These are phyloP conservation scores for Tamandua tetradactyla DNA, from an alignment of 2,797 vertebrate genomes.

Conservation along the genomic window DNA sequence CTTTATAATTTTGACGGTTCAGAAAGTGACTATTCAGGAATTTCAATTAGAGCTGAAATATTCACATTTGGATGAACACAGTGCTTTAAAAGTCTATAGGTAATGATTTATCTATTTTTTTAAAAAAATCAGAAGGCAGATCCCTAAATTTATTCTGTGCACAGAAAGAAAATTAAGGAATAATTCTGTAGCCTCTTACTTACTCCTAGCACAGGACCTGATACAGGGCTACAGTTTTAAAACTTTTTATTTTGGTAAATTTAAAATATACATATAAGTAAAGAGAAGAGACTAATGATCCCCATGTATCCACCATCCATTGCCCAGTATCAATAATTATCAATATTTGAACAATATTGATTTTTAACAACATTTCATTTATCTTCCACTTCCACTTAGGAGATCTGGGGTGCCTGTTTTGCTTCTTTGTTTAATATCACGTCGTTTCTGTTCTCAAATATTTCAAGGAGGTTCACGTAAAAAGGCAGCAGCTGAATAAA, in stretches of 20 bases:
- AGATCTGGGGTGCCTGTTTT: not conserved
- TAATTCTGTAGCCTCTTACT: not conserved
- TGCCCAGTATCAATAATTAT: not conserved
- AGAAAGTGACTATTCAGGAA: constrained; percentile 87
- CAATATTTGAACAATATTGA: not conserved
- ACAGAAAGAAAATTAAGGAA: constrained; percentile 64
- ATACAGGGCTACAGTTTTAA: not conserved
- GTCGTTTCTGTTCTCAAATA: not conserved
- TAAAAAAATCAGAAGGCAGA: constrained; percentile 68
- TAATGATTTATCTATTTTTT: constrained; percentile 53
- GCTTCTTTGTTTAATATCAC: not conserved
- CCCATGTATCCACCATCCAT: too few species aligned
- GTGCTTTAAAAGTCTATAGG: not conserved
- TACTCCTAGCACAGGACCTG: not conserved
- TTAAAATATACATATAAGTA: not conserved
- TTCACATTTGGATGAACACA: constrained; percentile 81
- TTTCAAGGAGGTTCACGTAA: not conserved
- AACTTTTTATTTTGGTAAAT: not conserved
- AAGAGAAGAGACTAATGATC: not conserved
- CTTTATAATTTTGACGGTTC: constrained; percentile 86
- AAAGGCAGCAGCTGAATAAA: not conserved
- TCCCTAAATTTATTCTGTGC: constrained; percentile 73
- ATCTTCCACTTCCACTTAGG: not conserved
- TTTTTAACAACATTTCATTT: not conserved
- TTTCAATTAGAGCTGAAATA: constrained; percentile 85